Percentiles rank a stretch among this genome's conserved stretches.
Conservation (phyloP, 2,113 vertebrate genomes). For the Megaceryle maxima region DNA sequence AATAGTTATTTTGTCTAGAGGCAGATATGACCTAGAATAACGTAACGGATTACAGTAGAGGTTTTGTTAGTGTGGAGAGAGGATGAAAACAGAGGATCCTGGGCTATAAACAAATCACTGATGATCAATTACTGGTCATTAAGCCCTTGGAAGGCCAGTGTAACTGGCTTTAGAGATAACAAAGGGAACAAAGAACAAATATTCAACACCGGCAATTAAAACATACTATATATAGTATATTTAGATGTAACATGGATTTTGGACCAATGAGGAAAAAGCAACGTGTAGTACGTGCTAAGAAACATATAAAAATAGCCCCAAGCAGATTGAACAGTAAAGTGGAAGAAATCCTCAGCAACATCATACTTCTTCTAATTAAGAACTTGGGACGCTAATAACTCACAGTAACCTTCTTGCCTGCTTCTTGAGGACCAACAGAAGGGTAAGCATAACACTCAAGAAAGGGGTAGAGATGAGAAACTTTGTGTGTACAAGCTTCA, state of each 20-base stretch:
- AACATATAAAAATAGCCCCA: slow-evolving; percentile 36
- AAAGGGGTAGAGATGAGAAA: neutral
- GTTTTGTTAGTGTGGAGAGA: neutral
- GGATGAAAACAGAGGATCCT: neutral
- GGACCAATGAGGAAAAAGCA: neutral
- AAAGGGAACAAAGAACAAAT: slow-evolving; percentile 41
- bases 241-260: neutral
- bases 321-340: neutral
- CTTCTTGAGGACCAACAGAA: neutral
- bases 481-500: neutral
- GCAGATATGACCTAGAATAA: neutral
- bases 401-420: neutral
- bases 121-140: neutral
- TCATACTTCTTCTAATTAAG: neutral
- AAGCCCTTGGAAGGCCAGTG: neutral
- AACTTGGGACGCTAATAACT: neutral
- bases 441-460: neutral
- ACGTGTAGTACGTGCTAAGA: slow-evolving; percentile 21
- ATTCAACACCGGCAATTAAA: neutral
- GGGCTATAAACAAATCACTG: neutral
- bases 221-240: neutral
- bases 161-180: slow-evolving; percentile 38
- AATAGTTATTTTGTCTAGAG: neutral
- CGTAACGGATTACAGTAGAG: neutral
- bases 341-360: neutral